Conservation (phyloP, 2,888 invertebrate genomes). For the Pseudococcus viburni region DNA sequence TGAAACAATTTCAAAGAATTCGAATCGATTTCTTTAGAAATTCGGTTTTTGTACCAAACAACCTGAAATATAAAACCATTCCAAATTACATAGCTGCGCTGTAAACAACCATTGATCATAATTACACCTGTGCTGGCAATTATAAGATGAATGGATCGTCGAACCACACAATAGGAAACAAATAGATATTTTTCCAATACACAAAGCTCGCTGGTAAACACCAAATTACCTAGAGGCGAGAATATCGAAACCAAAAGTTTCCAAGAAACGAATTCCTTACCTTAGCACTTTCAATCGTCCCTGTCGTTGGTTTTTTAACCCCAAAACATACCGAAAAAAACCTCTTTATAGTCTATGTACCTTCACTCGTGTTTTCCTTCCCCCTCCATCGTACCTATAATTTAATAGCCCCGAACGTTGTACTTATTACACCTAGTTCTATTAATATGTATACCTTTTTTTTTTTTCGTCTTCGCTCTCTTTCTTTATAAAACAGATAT, state of each 20-base stretch:
- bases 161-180: not conserved
- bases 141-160: not conserved
- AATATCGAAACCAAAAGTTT: constrained; percentile 18
- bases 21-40: not conserved
- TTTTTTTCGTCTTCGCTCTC: not conserved
- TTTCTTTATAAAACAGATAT: constrained; percentile 42
- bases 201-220: not conserved
- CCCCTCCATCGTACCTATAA: not conserved
- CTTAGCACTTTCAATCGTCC: not conserved
- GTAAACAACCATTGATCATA: not conserved
- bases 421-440: constrained; percentile 52
- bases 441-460: constrained; percentile 50
- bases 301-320: not conserved
- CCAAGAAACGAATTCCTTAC: not conserved
- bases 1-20: not conserved
- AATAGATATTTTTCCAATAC: not conserved
- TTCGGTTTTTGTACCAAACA: not conserved
- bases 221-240: not conserved
- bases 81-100: constrained; percentile 4
- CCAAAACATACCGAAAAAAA: not conserved
- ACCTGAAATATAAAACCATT: not conserved
- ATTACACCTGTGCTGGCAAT: not conserved
- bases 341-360: not conserved
- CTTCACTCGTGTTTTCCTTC: not conserved
- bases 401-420: constrained; percentile 29